A percentile compares a stretch with the other conserved stretches of the same genome.
These are phyloP conservation scores for Epinephelus malabaricus DNA, from an alignment of 2,797 vertebrate species.

Conservation along the genomic window DNA sequence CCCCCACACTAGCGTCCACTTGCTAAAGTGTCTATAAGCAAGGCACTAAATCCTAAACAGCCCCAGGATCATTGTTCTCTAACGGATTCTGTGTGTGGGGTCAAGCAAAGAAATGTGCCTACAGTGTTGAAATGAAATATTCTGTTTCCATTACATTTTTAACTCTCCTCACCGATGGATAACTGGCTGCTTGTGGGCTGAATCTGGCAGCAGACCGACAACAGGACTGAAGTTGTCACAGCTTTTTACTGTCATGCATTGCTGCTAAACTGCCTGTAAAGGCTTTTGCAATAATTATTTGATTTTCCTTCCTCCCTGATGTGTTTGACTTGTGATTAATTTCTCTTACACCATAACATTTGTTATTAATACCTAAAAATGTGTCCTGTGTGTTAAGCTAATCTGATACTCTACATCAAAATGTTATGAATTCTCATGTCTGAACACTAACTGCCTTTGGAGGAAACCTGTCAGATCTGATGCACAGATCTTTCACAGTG, in stretches of 20 bases:
- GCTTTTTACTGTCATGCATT: constrained; percentile 9
- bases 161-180: constrained; percentile 15
- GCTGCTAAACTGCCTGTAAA: constrained; percentile 18
- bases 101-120: not conserved
- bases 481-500: constrained; percentile 9
- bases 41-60: not conserved
- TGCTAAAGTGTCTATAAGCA: constrained; percentile 5
- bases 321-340: constrained; percentile 13
- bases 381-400: not conserved
- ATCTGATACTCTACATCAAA: constrained; percentile 11
- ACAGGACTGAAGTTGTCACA: constrained; percentile 22
- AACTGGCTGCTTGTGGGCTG: constrained; percentile 32
- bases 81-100: not conserved
- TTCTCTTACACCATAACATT: constrained; percentile 11
- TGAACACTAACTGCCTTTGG: not conserved
- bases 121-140: not conserved
- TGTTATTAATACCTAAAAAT: constrained; percentile 32
- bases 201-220: constrained; percentile 27
- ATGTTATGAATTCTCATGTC: not conserved
- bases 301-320: not conserved
- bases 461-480: constrained; percentile 26
- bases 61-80: not conserved
- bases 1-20: not conserved
- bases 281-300: constrained; percentile 34
- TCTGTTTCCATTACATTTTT: constrained; percentile 22